A percentile compares a stretch with the other conserved stretches of the same genome.
Evolutionary conservation across 2,888 invertebrate species (phyloP).

Genomic region (Chrysolina americana): DNA sequence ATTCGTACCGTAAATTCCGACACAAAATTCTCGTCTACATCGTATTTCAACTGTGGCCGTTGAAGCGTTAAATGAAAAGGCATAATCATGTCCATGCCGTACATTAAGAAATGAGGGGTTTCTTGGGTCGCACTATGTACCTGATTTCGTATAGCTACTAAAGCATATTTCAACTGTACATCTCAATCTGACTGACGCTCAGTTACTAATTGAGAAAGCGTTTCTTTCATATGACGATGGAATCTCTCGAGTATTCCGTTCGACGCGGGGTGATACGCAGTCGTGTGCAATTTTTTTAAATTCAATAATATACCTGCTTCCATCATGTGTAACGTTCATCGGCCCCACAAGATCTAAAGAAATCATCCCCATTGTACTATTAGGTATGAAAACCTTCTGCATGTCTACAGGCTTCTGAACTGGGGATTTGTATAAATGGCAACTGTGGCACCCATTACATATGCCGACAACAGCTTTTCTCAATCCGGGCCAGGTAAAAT

Average conservation of each 20-base stretch:
- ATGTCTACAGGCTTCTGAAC: too few species aligned
- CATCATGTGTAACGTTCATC: too few species aligned
- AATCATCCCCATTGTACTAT: too few species aligned
- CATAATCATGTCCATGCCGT: background rate
- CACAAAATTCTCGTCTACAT: background rate
- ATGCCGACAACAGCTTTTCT: too few species aligned
- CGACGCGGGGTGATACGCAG: background rate
- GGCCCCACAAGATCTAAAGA: too few species aligned
- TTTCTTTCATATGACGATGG: background rate
- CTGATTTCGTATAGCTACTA: background rate
- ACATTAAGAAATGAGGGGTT: background rate
- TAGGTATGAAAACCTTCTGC: too few species aligned
- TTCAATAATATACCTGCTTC: background rate
- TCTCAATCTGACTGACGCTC: background rate
- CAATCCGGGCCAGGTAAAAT: too few species aligned
- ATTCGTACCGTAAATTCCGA: background rate
- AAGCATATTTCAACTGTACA: background rate
- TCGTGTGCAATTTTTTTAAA: background rate
- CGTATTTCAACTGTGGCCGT: background rate
- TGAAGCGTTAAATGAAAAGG: background rate
- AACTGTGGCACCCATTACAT: too few species aligned
- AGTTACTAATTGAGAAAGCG: background rate
- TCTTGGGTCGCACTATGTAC: background rate
- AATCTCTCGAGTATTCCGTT: background rate
- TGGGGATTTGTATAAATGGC: too few species aligned